These are phyloP conservation scores for Furcula furcula DNA, from an alignment of 2,888 invertebrate genomes.

Conservation along the genomic window DNA sequence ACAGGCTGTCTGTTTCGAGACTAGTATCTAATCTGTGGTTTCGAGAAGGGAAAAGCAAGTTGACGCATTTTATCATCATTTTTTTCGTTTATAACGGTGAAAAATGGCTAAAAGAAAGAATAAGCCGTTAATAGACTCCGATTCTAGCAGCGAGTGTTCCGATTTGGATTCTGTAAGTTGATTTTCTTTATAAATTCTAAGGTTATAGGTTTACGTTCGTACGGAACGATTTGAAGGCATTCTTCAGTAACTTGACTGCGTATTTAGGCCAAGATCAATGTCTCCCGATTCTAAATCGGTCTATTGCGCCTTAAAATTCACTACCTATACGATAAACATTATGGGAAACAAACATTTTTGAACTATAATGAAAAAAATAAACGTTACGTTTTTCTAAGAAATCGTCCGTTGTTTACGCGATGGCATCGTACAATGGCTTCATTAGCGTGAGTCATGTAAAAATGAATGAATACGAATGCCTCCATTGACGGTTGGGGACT, in stretches of 20 bases:
- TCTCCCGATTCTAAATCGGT: slow-evolving; percentile 48
- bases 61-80: slow-evolving; percentile 39
- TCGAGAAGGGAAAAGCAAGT: slow-evolving; percentile 35
- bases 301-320: slow-evolving; percentile 53
- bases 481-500: too few relatives aligned
- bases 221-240: slow-evolving; percentile 56
- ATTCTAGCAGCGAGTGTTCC: slow-evolving; percentile 90
- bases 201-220: slow-evolving; percentile 49
- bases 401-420: slow-evolving; percentile 34
- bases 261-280: slow-evolving; percentile 71
- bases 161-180: slow-evolving; percentile 92
- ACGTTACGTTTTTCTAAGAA: slow-evolving; percentile 26
- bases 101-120: slow-evolving; percentile 92
- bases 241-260: slow-evolving; percentile 62
- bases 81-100: slow-evolving; percentile 27
- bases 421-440: slow-evolving; percentile 28
- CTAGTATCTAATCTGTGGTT: slow-evolving; percentile 35
- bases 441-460: slow-evolving; percentile 48
- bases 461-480: slow-evolving; percentile 32
- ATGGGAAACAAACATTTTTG: slow-evolving; percentile 4
- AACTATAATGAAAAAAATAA: slow-evolving; percentile 13
- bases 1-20: too few relatives aligned
- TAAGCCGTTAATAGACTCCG: slow-evolving; percentile 91
- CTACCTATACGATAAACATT: slow-evolving; percentile 24
- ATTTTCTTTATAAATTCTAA: slow-evolving; percentile 34